phyloP scores from a whole-genome alignment of 1,140 invertebrate genomes.

The Formica selysi region DNA sequence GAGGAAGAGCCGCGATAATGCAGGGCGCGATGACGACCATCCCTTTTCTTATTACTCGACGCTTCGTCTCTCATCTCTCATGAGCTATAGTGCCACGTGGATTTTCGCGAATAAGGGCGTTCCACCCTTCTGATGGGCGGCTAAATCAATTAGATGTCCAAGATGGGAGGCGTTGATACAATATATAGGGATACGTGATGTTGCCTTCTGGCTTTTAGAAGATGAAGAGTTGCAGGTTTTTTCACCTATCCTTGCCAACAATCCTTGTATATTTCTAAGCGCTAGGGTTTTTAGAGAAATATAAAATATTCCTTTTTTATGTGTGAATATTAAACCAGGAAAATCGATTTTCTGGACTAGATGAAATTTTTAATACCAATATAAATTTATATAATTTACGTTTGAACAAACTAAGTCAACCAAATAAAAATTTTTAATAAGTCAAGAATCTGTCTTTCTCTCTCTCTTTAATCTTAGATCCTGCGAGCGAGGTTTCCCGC shows the following conservation, averaged over 20 bases:
- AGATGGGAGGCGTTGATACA: slow-evolving; percentile 75
- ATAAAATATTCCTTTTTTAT: not conserved
- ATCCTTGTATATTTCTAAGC: not conserved
- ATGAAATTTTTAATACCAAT: not conserved
- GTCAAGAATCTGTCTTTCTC: not conserved
- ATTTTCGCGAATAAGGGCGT: slow-evolving; percentile 53
- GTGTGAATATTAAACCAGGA: not conserved
- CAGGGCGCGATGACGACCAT: slow-evolving; percentile 2
- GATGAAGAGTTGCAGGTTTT: slow-evolving; percentile 35
- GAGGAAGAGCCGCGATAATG: slow-evolving; percentile 23
- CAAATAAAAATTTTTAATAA: not conserved
- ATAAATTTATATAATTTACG: not conserved
- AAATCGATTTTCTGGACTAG: not conserved
- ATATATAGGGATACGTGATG: slow-evolving; percentile 77
- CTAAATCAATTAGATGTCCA: slow-evolving; percentile 81
- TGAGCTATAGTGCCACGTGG: slow-evolving; percentile 14
- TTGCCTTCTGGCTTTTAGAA: slow-evolving; percentile 47
- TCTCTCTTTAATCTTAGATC: not conserved
- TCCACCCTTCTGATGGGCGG: slow-evolving; percentile 34
- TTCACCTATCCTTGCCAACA: not conserved
- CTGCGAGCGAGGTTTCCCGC: slow-evolving; percentile 8
- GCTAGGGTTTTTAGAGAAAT: not conserved
- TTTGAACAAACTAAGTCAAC: not conserved
- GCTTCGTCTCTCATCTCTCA: not conserved
- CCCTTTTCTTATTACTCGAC: slow-evolving; percentile 29